Evolutionary conservation across 2,888 invertebrate genomes (phyloP), one percentile per base, ranked within the genome.

Genomic region (Plebejus argus): DNA sequence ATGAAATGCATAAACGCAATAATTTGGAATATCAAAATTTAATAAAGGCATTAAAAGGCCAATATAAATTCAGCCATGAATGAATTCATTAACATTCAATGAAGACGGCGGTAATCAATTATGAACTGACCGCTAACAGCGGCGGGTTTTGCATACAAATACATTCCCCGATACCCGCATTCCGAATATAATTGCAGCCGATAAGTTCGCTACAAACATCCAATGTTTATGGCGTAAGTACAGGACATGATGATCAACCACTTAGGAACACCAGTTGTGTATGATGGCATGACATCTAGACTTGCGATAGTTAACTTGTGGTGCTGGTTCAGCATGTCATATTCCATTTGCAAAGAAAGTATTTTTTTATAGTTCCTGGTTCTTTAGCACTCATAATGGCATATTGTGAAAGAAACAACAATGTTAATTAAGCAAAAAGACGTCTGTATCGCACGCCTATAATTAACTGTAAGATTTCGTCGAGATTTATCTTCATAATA

Each of bases 171-270:
- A 89, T 90, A 89, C 85, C 88, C 89, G 91, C 90, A 90, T 89
- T 90, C 88, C 89, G 83, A 90, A 89, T 89, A 92, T 91, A 90
- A 83, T 82, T 82, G 84, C 79, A 89, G 88, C 86, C 87, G 89
- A 90, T 90, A 90, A 91, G 89, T 90, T 84, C 86, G 83, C 83
- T 86, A 90, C 90, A 91, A 91, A 66, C 66, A 66, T 23, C 61
- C 10, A 66, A 4, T 15, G 12, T 66, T 66, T 12, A 5, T 15
- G 28, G 28, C 66, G 66, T 66, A 66, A 66, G 33, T 28, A 33
- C 28, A 15, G 15, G 18, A 1, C 12, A 2, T 66, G 18, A 53
- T 18, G 18, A 53, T 18, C 53, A 4, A 53, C 3, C 18, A 4
- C 3, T 53, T 49, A 5, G 49, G 5, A 5, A 1, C 39, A 39